Evolutionary conservation across 1,140 invertebrate species (phyloP), one percentile per base, ranked within the genome.

Genomic region (Lordiphosa clarofinis): DNA sequence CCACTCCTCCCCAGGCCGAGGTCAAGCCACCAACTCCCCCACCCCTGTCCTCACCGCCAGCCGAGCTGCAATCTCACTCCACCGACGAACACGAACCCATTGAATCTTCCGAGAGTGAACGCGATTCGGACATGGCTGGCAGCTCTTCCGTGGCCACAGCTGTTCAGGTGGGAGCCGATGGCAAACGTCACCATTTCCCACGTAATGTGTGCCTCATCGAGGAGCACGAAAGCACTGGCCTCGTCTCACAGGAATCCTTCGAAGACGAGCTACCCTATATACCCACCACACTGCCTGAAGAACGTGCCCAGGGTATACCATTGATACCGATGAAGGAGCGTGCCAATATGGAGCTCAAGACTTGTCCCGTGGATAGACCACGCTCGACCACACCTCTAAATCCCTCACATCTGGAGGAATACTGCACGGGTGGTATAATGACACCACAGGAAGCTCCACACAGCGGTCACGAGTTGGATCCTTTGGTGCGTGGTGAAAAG

Each of bases 251-350:
- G 68, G 95, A 96, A 68, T 95, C 95, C 7, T 95, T 96, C 66
- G 95, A 97, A 60, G 95, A 95, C 53, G 95, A 96, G 89, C 89
- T 96, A 73, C 96, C 96, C 1, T 96, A 95, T 76, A 92, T 96
- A 60, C 95, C 95, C 37, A 96, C 95, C 3, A 96, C 95, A 33
- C 88, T 96, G 53, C 95, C 95, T 10, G 90, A 93, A 81, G 95
- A 96, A 90, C 92, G 95, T 42, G 94, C 95, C 5, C 91, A 94
- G 39, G 95, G 94, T 10, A 90, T 96, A 50, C 94, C 94, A 1
- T 94, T 96, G 53, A 91, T 96, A 40, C 95, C 96, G 13, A 92
- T 96, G 40, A 94, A 94, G 73, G 93, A 95, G 86, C 91, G 96
- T 48, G 91, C 94, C 28, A 91, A 90, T 21, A 90, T 90, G 70